phyloP scores from a whole-genome alignment of 2,888 invertebrate genomes.

The Caenorhabditis doughertyi region DNA sequence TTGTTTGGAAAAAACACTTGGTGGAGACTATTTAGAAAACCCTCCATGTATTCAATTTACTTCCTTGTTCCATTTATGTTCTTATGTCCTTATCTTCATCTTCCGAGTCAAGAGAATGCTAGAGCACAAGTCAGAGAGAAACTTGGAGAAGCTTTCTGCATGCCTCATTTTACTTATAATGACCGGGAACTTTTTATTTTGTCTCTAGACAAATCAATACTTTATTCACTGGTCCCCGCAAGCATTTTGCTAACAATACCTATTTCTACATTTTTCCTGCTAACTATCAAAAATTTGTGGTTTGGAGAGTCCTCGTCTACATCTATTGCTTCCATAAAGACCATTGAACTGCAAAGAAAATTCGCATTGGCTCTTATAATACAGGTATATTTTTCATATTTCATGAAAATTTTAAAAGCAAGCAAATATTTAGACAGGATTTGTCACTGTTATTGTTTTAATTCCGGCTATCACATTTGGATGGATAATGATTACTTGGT shows the following conservation, averaged over 20 bases:
- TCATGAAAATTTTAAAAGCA: neutral
- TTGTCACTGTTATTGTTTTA: neutral
- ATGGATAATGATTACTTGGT: neutral
- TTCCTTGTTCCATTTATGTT: neutral
- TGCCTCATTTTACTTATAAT: neutral
- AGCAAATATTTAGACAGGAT: neutral
- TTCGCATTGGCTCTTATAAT: neutral
- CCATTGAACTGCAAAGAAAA: neutral
- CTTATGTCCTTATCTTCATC: neutral
- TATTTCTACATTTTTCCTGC: neutral
- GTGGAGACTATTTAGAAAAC: neutral
- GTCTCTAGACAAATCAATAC: neutral
- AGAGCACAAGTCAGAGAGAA: neutral
- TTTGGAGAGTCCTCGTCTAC: neutral
- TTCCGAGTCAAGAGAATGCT: neutral
- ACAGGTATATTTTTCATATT: neutral
- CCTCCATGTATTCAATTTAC: neutral
- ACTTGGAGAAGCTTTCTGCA: neutral
- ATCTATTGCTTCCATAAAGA: neutral
- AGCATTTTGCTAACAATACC: neutral
- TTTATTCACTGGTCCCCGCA: neutral
- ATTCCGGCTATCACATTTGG: neutral
- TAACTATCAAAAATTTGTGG: neutral
- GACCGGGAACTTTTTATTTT: neutral
- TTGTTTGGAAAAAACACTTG: neutral